Percentiles rank a stretch among this genome's conserved stretches.
Conservation (phyloP, 2,888 invertebrate genomes). For the Microplitis deprimator region DNA sequence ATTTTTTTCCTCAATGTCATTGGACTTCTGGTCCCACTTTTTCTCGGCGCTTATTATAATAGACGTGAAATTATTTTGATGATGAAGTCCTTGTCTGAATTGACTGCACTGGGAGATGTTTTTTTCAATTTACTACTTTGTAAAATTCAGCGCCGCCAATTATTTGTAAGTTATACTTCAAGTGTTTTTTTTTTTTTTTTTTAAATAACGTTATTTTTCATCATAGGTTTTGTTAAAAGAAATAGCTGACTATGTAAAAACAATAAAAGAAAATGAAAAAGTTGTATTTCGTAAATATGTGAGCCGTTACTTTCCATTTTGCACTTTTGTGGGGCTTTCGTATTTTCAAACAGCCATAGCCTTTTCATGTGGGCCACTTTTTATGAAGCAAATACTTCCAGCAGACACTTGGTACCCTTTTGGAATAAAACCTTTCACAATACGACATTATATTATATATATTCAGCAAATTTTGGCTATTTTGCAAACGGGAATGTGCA, state of each 20-base stretch:
- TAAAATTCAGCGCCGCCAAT: conserved; percentile 48
- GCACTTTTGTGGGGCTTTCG: conserved; percentile 50
- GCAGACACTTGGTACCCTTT: conserved; percentile 62
- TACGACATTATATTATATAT: conserved; percentile 51
- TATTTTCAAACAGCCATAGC: conserved; percentile 52
- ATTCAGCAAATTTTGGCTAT: conserved; percentile 53
- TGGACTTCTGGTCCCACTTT: conserved; percentile 51
- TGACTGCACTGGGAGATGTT: conserved; percentile 55
- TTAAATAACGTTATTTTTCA: neutral
- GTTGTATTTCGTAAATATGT: conserved; percentile 54
- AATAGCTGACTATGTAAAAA: conserved; percentile 50
- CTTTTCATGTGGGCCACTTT: conserved; percentile 56
- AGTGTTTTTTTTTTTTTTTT: neutral
- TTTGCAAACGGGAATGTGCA: conserved; percentile 53
- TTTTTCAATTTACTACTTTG: conserved; percentile 57
- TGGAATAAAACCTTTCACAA: conserved; percentile 46
- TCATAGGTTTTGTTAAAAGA: conserved; percentile 52
- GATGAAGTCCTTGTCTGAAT: conserved; percentile 58
- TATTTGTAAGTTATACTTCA: conserved; percentile 53
- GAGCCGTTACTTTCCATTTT: conserved; percentile 54
- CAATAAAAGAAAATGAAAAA: conserved; percentile 44
- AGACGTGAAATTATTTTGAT: conserved; percentile 47
- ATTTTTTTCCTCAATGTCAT: conserved; percentile 47
- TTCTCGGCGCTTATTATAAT: conserved; percentile 53
- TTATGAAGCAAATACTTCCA: conserved; percentile 56